phyloP scores from a whole-genome alignment of 1,140 invertebrate species.

The Rhopalosiphum maidis region DNA sequence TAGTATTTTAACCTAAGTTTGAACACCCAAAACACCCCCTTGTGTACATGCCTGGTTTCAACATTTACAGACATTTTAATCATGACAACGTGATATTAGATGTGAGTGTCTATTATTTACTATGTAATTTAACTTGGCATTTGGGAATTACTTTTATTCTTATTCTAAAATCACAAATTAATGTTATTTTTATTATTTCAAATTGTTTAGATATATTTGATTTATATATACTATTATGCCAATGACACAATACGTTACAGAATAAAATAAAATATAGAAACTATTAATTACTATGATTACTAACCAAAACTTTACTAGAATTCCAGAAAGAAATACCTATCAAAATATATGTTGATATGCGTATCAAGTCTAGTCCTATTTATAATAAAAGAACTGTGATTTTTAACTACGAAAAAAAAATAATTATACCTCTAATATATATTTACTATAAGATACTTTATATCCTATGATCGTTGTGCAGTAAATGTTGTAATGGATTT shows the following conservation, averaged over 20 bases:
- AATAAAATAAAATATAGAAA: not conserved
- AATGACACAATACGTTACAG: not conserved
- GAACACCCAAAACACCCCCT: too few species aligned
- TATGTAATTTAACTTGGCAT: not conserved
- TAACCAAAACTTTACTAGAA: not conserved
- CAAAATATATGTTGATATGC: not conserved
- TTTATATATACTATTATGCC: not conserved
- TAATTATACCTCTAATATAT: not conserved
- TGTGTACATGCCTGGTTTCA: too few species aligned
- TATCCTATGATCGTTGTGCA: not conserved
- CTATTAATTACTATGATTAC: not conserved
- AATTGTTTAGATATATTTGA: not conserved
- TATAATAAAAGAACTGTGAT: not conserved
- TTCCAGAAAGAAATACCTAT: not conserved
- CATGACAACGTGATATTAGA: not conserved
- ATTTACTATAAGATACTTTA: not conserved
- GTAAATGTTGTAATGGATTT: not conserved
- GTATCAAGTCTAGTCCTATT: not conserved
- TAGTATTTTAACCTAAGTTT: too few species aligned
- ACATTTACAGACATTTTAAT: not conserved
- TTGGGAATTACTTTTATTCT: not conserved
- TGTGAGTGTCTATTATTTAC: too few species aligned
- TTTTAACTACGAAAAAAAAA: not conserved
- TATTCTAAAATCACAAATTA: not conserved
- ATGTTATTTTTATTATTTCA: not conserved